A percentile compares a stretch with the other conserved stretches of the same genome.
phyloP scores from a whole-genome alignment of 2,797 vertebrate genomes.

The Scolopax rusticola region DNA sequence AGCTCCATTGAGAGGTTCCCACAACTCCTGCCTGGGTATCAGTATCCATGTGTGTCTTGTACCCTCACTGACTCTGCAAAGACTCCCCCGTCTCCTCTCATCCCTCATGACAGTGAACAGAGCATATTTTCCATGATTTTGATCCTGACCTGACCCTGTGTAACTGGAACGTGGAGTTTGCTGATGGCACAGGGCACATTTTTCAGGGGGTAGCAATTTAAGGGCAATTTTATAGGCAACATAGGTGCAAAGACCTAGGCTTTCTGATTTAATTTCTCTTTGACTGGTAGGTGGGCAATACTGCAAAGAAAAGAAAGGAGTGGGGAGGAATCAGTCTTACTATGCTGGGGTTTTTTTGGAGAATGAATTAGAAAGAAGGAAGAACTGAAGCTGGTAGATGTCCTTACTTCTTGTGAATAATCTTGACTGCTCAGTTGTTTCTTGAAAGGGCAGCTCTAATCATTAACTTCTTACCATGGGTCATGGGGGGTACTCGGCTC shows the following conservation, averaged over 20 bases:
- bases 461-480: neutral
- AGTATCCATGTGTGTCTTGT: neutral
- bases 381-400: neutral
- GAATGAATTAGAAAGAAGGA: neutral
- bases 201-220: neutral
- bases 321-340: accelerated
- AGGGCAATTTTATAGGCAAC: neutral
- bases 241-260: neutral
- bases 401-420: neutral
- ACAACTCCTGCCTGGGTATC: neutral
- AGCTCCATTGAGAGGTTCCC: neutral
- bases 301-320: neutral
- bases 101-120: neutral
- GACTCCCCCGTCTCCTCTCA: neutral
- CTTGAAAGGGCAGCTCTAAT: neutral
- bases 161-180: neutral
- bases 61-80: neutral
- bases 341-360: neutral
- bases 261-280: neutral
- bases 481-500: neutral
- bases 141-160: neutral
- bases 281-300: neutral
- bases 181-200: neutral
- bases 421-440: neutral
- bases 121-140: neutral